phyloP scores from a whole-genome alignment of 2,888 invertebrate genomes.

The Panopea generosa region DNA sequence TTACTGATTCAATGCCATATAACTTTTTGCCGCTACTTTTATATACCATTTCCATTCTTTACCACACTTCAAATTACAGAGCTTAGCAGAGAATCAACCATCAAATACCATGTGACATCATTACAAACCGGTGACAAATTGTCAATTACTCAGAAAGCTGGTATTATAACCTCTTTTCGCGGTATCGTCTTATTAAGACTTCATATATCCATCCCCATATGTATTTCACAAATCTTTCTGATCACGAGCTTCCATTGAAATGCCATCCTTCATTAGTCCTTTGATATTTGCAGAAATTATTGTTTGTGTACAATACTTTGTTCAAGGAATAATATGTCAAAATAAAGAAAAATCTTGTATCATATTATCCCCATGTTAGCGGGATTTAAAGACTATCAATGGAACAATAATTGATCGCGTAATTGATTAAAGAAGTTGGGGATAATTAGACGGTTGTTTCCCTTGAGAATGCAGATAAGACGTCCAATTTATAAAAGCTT shows the following conservation, averaged over 20 bases:
- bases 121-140: no score
- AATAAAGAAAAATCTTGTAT: slow-evolving; percentile 28
- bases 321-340: slow-evolving; percentile 14
- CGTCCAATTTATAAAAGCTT: neutral
- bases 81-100: no score
- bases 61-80: no score
- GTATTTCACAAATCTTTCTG: no score
- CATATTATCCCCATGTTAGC: slow-evolving; percentile 29
- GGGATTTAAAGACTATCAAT: slow-evolving; percentile 22
- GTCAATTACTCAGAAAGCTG: no score
- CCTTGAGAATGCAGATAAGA: slow-evolving; percentile 18
- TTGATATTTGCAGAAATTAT: slow-evolving; percentile 10
- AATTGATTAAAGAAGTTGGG: slow-evolving; percentile 26
- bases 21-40: no score
- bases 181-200: no score
- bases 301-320: slow-evolving; percentile 7
- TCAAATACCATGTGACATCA: no score
- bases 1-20: no score
- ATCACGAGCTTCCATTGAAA: neutral
- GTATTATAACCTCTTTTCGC: no score
- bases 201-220: no score
- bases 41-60: no score
- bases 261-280: slow-evolving; percentile 1
- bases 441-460: slow-evolving; percentile 31
- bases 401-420: slow-evolving; percentile 36